These are phyloP conservation scores for Natrix natrix DNA, from an alignment of 2,797 vertebrate species.

Conservation along the genomic window DNA sequence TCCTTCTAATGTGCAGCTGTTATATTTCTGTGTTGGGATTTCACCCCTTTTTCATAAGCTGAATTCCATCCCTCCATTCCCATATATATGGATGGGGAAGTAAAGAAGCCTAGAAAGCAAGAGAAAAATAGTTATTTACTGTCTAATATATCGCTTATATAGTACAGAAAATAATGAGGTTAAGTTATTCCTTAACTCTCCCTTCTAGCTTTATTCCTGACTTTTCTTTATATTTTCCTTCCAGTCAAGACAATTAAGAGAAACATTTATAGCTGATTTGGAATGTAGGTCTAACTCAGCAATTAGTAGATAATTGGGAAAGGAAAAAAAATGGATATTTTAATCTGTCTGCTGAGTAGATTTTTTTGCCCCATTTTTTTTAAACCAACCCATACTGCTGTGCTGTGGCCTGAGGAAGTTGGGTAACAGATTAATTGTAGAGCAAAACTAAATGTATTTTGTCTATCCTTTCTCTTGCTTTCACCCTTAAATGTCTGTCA, in stretches of 20 bases:
- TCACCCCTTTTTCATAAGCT: background rate
- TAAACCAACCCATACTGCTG: background rate
- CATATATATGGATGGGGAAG: background rate
- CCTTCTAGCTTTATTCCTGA: background rate
- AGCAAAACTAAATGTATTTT: background rate
- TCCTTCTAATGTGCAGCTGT: background rate
- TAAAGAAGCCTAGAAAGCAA: background rate
- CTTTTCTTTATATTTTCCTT: background rate
- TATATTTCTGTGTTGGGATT: background rate
- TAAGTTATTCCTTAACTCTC: background rate
- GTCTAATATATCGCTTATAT: background rate
- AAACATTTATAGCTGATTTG: background rate
- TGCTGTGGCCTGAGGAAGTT: background rate
- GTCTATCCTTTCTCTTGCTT: background rate
- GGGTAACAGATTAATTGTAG: background rate
- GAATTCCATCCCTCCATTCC: background rate
- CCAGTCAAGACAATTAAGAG: background rate
- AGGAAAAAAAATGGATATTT: background rate
- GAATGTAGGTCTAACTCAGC: background rate
- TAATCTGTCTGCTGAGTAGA: background rate
- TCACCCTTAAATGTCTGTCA: background rate
- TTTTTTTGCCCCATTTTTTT: background rate
- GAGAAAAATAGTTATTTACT: background rate
- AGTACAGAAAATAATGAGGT: background rate
- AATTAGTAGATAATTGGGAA: background rate